A percentile compares a stretch with the other conserved stretches of the same genome.
Conservation (phyloP, 2,888 invertebrate genomes). For the Unio delphinus region DNA sequence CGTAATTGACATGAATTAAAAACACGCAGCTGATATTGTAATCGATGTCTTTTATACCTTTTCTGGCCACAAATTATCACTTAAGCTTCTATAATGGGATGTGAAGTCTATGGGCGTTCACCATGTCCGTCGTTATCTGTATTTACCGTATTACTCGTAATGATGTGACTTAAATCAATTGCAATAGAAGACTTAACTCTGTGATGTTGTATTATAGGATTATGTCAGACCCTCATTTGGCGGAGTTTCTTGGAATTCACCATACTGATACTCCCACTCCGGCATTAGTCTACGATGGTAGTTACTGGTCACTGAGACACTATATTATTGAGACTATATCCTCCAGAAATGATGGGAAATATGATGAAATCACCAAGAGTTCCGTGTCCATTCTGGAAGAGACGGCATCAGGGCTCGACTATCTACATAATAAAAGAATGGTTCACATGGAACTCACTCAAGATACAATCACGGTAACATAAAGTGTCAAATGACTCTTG, state of each 20-base stretch:
- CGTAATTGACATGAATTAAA: no score
- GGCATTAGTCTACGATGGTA: slow-evolving; percentile 33
- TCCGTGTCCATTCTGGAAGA: slow-evolving; percentile 18
- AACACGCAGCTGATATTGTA: no score
- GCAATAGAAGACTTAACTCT: background rate
- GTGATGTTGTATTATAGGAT: background rate
- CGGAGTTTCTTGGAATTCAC: slow-evolving; percentile 40
- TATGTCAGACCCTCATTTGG: slow-evolving; percentile 6
- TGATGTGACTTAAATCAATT: background rate
- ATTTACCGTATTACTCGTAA: no score
- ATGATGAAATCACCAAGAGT: slow-evolving; percentile 4
- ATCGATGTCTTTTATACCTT: no score
- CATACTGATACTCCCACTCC: slow-evolving; percentile 19
- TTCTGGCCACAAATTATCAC: no score
- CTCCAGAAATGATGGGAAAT: background rate
- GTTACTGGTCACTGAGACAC: slow-evolving; percentile 27
- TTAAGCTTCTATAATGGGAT: no score
- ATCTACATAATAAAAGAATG: slow-evolving; percentile 54
- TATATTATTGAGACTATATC: slow-evolving; percentile 6
- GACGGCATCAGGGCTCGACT: slow-evolving; percentile 45
- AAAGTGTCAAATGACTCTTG: background rate
- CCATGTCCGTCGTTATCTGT: no score
- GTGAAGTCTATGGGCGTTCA: no score
- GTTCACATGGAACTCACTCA: slow-evolving; percentile 63
- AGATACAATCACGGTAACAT: slow-evolving; percentile 58